phyloP scores from a whole-genome alignment of 1,140 invertebrate genomes.

The Temnothorax nylanderi region DNA sequence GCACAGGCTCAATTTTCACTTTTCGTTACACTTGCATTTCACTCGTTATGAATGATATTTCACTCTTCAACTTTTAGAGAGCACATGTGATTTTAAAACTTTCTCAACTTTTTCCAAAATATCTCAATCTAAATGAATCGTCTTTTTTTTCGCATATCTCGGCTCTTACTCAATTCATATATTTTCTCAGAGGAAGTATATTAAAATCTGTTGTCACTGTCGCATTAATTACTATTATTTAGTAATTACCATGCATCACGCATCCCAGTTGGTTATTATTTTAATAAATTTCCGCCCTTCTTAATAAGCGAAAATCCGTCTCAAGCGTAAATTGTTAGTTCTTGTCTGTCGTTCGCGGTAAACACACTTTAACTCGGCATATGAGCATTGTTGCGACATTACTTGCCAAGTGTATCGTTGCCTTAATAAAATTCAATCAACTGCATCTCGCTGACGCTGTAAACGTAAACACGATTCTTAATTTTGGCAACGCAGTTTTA shows the following conservation, averaged over 20 bases:
- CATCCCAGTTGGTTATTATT: not conserved
- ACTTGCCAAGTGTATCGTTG: not conserved
- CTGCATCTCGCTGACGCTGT: not conserved
- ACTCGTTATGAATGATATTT: too few relatives aligned
- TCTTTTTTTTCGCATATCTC: not conserved
- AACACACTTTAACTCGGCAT: not conserved
- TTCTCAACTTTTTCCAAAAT: not conserved
- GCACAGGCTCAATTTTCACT: too few relatives aligned
- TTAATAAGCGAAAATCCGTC: not conserved
- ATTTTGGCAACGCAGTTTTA: not conserved
- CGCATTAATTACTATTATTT: not conserved
- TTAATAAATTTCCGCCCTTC: not conserved
- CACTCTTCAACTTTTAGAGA: too few relatives aligned
- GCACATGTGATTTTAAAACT: not conserved
- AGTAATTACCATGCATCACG: not conserved
- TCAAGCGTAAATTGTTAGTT: not conserved
- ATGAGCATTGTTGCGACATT: not conserved
- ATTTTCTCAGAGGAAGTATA: not conserved
- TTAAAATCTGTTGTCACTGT: too few relatives aligned
- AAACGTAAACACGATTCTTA: not conserved
- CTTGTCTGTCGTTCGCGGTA: not conserved
- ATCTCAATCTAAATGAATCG: not conserved
- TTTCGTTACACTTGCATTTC: too few relatives aligned
- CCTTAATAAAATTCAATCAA: not conserved
- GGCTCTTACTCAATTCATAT: not conserved